Base-by-base conservation (phyloP, 2,113 vertebrate species). In the Ursus arctos region DNA sequence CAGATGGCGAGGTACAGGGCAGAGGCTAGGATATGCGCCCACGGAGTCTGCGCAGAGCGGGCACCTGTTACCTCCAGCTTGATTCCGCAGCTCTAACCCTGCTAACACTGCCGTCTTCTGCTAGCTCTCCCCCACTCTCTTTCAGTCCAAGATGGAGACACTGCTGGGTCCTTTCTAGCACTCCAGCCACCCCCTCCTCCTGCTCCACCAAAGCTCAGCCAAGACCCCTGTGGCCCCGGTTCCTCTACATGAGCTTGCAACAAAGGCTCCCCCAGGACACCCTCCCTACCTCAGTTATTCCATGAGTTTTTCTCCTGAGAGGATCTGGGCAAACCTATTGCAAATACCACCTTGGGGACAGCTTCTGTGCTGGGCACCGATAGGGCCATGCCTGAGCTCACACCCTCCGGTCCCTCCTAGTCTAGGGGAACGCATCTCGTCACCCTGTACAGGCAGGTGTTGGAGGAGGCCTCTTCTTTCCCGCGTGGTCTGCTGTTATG, bases 401-500 rank as follows among this genome's bases (percentile, higher is more conserved):
- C 2, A 11, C 9, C 33, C 69, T 65, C 59, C 3, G 7, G 67
- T 6, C 15, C 26, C 65, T 59, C n/a, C 28, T 47, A 15, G 31
- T 31, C 9, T 11, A 19, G 86, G 18, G 11, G 33, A 80, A 7
- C 6, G 3, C 33, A 28, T 1, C 28, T 36, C 36, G 7, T 79
- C 9, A 63, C 51, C 72, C 61, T 85, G 19, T 59, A 84, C 18
- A 31, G 33, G 21, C 14, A 80, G 6, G 53, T 51, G 3, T 33
- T 7, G 11, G 26, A 22, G 15, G 53, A 28, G 77, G 36, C 19
- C n/a, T 22, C 47, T 24, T 18, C 63, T 63, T 55, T 81, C 36
- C 65, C 53, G 33, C 24, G 21, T 65, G 22, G 7, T 40, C 81
- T 67, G 26, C 51, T 22, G 51, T 28, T 16, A 1, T 0, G 0